phyloP scores from a whole-genome alignment of 2,888 invertebrate species.

The Lapara coniferarum region DNA sequence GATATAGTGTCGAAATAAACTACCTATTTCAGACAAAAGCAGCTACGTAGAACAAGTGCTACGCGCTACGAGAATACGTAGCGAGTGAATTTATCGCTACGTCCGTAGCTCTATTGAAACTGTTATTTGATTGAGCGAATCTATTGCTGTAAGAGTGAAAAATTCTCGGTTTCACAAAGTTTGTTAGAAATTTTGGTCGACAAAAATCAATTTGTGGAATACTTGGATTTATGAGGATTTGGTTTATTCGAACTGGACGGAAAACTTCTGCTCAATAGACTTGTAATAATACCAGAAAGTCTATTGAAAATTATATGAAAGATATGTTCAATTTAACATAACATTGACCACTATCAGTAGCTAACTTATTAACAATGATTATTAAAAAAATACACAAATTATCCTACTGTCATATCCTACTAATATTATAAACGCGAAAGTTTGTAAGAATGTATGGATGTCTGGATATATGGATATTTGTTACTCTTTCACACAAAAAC shows the following conservation, averaged over 20 bases:
- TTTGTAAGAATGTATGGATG: too few relatives aligned
- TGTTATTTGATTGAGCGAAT: slow-evolving; percentile 28
- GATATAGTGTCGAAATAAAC: slow-evolving; percentile 27
- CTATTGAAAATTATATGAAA: too few relatives aligned
- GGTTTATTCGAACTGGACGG: not conserved
- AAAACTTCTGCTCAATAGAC: not conserved
- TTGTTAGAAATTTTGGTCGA: not conserved
- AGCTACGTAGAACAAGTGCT: slow-evolving; percentile 43
- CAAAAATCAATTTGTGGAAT: not conserved
- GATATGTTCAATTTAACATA: too few relatives aligned
- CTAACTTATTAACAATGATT: too few relatives aligned
- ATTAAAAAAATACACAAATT: not conserved
- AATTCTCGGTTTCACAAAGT: not conserved
- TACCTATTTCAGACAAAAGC: slow-evolving; percentile 43
- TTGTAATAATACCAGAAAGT: too few relatives aligned
- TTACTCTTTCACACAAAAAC: too few relatives aligned
- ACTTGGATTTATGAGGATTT: not conserved
- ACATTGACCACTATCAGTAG: too few relatives aligned
- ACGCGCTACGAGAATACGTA: slow-evolving; percentile 49
- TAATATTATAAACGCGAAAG: too few relatives aligned
- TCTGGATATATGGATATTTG: too few relatives aligned
- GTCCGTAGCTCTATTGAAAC: slow-evolving; percentile 45
- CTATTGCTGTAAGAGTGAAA: slow-evolving; percentile 19
- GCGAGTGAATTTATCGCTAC: slow-evolving; percentile 63
- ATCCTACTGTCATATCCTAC: too few relatives aligned